These are phyloP conservation scores for Aviceda subcristata DNA, from an alignment of 2,113 vertebrate genomes.

Conservation along the genomic window DNA sequence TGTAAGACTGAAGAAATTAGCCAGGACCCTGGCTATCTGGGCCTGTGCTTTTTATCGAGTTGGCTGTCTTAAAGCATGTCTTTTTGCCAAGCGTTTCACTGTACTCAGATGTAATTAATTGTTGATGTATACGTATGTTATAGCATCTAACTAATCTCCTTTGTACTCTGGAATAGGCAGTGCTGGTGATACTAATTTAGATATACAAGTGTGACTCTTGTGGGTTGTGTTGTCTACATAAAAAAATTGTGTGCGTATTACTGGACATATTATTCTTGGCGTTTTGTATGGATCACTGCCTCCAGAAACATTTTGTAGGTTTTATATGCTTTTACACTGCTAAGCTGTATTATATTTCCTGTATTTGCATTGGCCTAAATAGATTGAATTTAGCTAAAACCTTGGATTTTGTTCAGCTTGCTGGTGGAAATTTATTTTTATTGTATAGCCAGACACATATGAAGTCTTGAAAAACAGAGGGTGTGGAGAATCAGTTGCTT, in stretches of 20 bases:
- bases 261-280: constrained; percentile 26
- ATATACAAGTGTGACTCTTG: neutral
- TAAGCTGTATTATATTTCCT: constrained; percentile 39
- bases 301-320: constrained; percentile 37
- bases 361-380: constrained; percentile 59
- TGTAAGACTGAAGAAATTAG: neutral
- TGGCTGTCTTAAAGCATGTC: neutral
- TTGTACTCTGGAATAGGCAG: neutral
- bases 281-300: constrained; percentile 2
- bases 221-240: neutral
- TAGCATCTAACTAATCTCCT: neutral
- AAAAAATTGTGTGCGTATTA: neutral
- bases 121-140: neutral
- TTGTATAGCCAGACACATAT: neutral
- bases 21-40: neutral
- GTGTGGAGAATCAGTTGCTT: neutral
- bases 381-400: constrained; percentile 14
- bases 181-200: neutral
- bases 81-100: neutral
- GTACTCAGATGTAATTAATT: neutral
- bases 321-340: constrained; percentile 38
- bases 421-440: constrained; percentile 50
- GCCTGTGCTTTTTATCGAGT: neutral
- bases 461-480: neutral
- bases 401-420: constrained; percentile 50